Evolutionary conservation across 2,113 vertebrate genomes (phyloP).

Genomic region (Miniopterus natalensis): DNA sequence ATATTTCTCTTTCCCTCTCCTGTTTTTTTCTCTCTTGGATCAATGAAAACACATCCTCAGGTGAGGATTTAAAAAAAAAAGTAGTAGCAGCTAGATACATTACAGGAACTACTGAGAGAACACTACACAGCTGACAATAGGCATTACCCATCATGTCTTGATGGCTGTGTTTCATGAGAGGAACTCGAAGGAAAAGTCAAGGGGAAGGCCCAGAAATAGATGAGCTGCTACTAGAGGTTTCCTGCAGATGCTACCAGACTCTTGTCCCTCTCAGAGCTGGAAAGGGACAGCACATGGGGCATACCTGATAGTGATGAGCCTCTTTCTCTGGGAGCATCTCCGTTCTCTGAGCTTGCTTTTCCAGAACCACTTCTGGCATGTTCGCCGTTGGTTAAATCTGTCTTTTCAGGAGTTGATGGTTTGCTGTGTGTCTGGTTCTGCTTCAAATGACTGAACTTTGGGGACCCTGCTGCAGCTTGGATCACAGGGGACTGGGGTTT

Average conservation of each 20-base stretch:
- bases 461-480: slow-evolving; percentile 85
- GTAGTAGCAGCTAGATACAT: not conserved
- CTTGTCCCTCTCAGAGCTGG: not conserved
- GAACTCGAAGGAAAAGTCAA: not conserved
- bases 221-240: not conserved
- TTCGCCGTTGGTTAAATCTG: slow-evolving; percentile 84
- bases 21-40: not conserved
- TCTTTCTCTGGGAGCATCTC: slow-evolving; percentile 60
- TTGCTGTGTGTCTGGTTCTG: slow-evolving; percentile 75
- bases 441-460: slow-evolving; percentile 77
- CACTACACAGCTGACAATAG: not conserved
- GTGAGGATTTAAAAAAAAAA: not conserved
- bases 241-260: not conserved
- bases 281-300: fast-evolving
- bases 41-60: not conserved
- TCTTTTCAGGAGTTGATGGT: slow-evolving; percentile 65
- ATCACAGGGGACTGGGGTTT: slow-evolving; percentile 89
- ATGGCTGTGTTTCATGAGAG: not conserved
- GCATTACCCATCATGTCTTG: not conserved
- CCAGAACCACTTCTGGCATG: slow-evolving; percentile 74
- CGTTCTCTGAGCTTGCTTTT: slow-evolving; percentile 80
- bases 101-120: not conserved
- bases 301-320: slow-evolving; percentile 64
- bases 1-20: not conserved
- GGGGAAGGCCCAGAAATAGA: not conserved